Percentiles rank a stretch among this genome's conserved stretches.
Conservation (phyloP, 2,113 vertebrate species). For the Crotalus tigris region DNA sequence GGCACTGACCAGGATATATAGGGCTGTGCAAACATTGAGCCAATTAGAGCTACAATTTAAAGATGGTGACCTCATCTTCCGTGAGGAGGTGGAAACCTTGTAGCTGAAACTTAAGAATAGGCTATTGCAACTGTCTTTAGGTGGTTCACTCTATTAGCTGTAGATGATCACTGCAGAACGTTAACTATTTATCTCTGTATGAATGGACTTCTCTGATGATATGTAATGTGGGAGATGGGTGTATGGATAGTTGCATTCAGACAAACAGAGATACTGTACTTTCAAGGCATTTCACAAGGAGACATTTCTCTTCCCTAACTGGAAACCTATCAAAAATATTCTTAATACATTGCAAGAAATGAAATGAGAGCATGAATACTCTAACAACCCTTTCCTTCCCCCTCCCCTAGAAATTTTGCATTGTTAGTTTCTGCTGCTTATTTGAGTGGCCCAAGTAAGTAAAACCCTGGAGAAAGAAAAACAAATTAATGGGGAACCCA, state of each 20-base stretch:
- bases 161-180: not conserved
- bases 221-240: not conserved
- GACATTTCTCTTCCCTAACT: constrained; percentile 18
- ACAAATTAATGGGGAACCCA: constrained; percentile 5
- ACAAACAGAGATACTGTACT: not conserved
- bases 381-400: not conserved
- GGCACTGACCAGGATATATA: not conserved
- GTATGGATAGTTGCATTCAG: rapidly evolving
- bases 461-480: not conserved
- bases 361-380: not conserved
- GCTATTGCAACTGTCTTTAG: not conserved
- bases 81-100: constrained; percentile 37
- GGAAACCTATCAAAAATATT: not conserved
- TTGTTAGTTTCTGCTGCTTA: not conserved
- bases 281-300: not conserved
- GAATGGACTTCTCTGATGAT: not conserved
- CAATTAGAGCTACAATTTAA: not conserved
- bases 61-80: constrained; percentile 31
- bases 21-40: not conserved
- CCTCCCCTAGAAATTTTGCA: not conserved
- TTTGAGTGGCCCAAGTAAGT: not conserved
- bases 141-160: constrained; percentile 26
- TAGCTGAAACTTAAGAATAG: constrained; percentile 49
- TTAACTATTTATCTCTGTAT: constrained; percentile 20
- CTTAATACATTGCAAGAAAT: not conserved